Evolutionary conservation across 2,797 vertebrate genomes (phyloP).

Genomic region (Hephaestus fuliginosus): DNA sequence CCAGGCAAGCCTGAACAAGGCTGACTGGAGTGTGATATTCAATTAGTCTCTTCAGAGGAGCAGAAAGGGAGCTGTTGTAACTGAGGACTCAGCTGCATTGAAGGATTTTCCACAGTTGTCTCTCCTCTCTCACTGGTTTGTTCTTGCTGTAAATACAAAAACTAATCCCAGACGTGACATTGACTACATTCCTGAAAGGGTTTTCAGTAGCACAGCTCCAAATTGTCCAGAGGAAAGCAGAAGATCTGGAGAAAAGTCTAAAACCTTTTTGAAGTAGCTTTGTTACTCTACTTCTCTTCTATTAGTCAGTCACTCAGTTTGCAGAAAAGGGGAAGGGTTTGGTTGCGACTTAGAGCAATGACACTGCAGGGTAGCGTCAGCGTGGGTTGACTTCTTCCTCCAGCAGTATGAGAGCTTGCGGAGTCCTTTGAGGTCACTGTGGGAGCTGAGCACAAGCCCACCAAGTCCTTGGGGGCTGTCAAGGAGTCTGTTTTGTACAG

Average conservation of each 20-base stretch:
- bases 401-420: slow-evolving; percentile 43
- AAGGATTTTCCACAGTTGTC: slow-evolving; percentile 40
- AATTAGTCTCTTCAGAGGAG: slow-evolving; percentile 47
- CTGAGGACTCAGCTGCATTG: slow-evolving; percentile 27
- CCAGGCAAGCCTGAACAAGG: slow-evolving; percentile 68
- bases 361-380: slow-evolving; percentile 46
- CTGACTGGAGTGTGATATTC: slow-evolving; percentile 40
- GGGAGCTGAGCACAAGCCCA: slow-evolving; percentile 59
- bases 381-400: slow-evolving; percentile 66
- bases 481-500: slow-evolving; percentile 28
- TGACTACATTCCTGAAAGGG: slow-evolving; percentile 33
- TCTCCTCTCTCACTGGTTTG: slow-evolving; percentile 36
- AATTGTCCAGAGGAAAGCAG: background rate
- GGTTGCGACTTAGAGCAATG: slow-evolving; percentile 39
- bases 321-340: slow-evolving; percentile 65
- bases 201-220: slow-evolving; percentile 27
- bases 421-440: slow-evolving; percentile 70
- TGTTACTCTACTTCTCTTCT: slow-evolving; percentile 42
- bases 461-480: slow-evolving; percentile 45
- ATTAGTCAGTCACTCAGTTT: slow-evolving; percentile 37
- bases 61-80: slow-evolving; percentile 37
- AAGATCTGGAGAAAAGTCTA: slow-evolving; percentile 14
- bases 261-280: slow-evolving; percentile 21
- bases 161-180: slow-evolving; percentile 29
- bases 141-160: slow-evolving; percentile 47